These are phyloP conservation scores for Netelia inedita DNA, from an alignment of 2,888 invertebrate species.

Conservation along the genomic window DNA sequence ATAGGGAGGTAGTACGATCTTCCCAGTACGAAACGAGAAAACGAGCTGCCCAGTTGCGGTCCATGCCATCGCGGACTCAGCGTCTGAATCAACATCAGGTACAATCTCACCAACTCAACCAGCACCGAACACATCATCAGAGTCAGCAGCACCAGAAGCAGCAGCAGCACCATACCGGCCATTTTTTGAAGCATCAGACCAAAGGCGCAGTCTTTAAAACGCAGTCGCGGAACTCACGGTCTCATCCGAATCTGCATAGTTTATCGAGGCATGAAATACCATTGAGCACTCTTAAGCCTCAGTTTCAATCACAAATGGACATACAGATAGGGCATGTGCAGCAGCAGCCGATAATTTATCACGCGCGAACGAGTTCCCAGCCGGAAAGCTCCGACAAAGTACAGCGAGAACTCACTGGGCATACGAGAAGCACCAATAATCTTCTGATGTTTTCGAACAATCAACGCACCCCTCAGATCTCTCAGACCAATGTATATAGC, in stretches of 20 bases:
- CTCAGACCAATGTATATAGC: slow-evolving; percentile 76
- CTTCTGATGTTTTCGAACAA: slow-evolving; percentile 68
- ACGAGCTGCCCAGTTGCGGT: slow-evolving; percentile 74
- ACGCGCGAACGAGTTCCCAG: slow-evolving; percentile 81
- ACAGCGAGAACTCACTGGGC: slow-evolving; percentile 45
- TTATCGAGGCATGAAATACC: slow-evolving; percentile 73
- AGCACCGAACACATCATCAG: slow-evolving; percentile 62
- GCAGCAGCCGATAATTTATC: slow-evolving; percentile 66
- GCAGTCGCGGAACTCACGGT: slow-evolving; percentile 82
- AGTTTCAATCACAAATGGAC: slow-evolving; percentile 80
- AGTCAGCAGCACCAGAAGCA: slow-evolving; percentile 60
- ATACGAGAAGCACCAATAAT: slow-evolving; percentile 79
- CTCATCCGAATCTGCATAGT: slow-evolving; percentile 82
- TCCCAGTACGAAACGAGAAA: slow-evolving; percentile 81
- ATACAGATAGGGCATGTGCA: slow-evolving; percentile 70
- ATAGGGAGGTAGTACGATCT: slow-evolving; percentile 85
- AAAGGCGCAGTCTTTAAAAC: slow-evolving; percentile 79
- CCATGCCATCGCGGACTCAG: slow-evolving; percentile 57
- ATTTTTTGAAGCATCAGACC: slow-evolving; percentile 75
- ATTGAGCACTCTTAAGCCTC: slow-evolving; percentile 69
- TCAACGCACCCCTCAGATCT: slow-evolving; percentile 60
- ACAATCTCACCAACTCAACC: slow-evolving; percentile 64
- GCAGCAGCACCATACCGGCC: slow-evolving; percentile 66
- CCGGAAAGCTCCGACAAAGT: slow-evolving; percentile 75
- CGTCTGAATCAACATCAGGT: slow-evolving; percentile 68